Conservation (phyloP, 2,888 invertebrate species). For the Drosophila tanythrix region DNA sequence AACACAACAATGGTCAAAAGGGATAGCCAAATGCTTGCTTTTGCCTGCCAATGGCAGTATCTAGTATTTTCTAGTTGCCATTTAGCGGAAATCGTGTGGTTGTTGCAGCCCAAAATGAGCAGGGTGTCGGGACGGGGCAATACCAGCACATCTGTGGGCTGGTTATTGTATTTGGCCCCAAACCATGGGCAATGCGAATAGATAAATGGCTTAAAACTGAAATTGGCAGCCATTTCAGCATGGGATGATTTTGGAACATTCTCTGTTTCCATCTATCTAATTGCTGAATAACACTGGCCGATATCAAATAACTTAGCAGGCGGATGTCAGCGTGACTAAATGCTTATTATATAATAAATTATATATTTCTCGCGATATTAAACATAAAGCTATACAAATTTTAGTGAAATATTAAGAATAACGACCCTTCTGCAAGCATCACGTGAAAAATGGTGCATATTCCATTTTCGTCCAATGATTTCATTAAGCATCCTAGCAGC, state of each 20-base stretch:
- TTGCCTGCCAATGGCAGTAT: slow-evolving; percentile 30
- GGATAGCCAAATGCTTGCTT: slow-evolving; percentile 30
- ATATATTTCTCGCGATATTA: neutral
- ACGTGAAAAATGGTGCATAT: neutral
- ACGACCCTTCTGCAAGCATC: neutral
- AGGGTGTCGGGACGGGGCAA: neutral
- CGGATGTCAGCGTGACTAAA: neutral
- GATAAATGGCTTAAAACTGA: slow-evolving; percentile 17
- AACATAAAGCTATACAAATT: neutral
- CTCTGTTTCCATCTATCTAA: neutral
- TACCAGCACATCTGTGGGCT: slow-evolving; percentile 1
- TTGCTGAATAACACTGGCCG: neutral
- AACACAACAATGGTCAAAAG: slow-evolving; percentile 38
- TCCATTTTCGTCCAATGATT: neutral
- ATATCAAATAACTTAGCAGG: neutral
- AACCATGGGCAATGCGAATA: slow-evolving; percentile 16
- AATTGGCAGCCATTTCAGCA: slow-evolving; percentile 3
- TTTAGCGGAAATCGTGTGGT: slow-evolving; percentile 70
- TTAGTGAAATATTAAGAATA: neutral
- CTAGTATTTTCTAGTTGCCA: slow-evolving; percentile 49
- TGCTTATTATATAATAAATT: neutral
- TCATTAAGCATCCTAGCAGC: neutral
- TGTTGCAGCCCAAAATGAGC: slow-evolving; percentile 36
- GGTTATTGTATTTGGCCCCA: slow-evolving; percentile 16
- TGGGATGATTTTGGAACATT: neutral